phyloP scores from a whole-genome alignment of 2,888 invertebrate genomes.

The Ommatoiulus sabulosus region DNA sequence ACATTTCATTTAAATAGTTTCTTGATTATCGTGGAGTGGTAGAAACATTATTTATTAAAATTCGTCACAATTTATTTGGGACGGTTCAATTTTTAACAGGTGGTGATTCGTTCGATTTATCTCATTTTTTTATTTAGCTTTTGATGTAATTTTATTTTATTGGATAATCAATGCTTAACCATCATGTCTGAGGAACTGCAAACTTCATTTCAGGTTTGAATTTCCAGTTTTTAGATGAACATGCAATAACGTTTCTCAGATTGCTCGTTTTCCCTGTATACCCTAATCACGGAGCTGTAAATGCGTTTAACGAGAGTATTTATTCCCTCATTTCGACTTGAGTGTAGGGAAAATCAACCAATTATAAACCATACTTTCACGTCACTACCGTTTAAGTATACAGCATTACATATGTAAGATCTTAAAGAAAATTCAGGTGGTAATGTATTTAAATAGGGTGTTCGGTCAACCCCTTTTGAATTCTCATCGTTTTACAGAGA shows the following conservation, averaged over 20 bases:
- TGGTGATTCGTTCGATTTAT: too few species aligned
- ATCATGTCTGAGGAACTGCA: too few species aligned
- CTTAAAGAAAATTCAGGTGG: not conserved
- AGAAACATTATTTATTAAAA: too few species aligned
- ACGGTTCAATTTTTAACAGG: too few species aligned
- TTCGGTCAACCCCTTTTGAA: not conserved
- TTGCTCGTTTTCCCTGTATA: not conserved
- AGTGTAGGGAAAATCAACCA: not conserved
- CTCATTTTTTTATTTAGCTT: too few species aligned
- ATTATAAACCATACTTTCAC: not conserved
- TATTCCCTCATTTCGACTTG: not conserved
- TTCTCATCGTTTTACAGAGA: not conserved
- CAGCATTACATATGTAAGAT: not conserved
- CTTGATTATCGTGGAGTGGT: too few species aligned
- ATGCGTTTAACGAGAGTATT: not conserved
- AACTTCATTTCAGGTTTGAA: not conserved
- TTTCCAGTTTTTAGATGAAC: not conserved
- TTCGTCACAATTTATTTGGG: too few species aligned
- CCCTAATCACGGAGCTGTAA: not conserved
- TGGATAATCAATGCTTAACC: too few species aligned
- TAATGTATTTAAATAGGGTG: constrained; percentile 29
- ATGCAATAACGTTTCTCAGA: not conserved
- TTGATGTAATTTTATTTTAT: too few species aligned
- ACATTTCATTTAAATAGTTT: too few species aligned
- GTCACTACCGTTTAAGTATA: not conserved